Conservation (phyloP, 2,113 vertebrate species). For the Malurus cyaneus region DNA sequence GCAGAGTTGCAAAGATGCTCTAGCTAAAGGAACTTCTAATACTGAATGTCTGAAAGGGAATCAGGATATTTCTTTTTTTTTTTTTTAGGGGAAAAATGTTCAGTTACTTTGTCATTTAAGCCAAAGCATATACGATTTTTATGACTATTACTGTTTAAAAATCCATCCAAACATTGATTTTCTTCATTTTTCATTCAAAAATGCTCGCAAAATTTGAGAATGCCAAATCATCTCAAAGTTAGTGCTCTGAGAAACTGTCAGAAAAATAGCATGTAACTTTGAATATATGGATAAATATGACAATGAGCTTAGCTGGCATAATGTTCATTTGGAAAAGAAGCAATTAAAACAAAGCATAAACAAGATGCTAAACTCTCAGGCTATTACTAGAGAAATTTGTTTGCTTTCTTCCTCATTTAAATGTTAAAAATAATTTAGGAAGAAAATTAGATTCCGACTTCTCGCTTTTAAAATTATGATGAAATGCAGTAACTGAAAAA, state of each 20-base stretch:
- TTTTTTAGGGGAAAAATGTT: neutral
- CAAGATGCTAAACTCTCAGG: neutral
- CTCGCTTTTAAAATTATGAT: neutral
- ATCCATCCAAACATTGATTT: neutral
- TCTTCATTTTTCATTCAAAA: neutral
- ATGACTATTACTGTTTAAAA: neutral
- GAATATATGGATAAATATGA: neutral
- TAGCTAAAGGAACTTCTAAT: neutral
- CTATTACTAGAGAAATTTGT: neutral
- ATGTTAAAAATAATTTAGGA: neutral
- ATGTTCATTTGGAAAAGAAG: neutral
- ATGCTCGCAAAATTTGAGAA: neutral
- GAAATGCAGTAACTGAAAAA: conserved; percentile 5
- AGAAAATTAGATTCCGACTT: neutral
- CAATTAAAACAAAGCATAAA: neutral
- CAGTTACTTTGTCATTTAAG: neutral
- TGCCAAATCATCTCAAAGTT: neutral
- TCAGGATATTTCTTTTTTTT: neutral
- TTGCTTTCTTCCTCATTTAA: neutral
- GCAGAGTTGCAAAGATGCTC: neutral
- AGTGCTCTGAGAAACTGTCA: neutral
- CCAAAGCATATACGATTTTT: neutral
- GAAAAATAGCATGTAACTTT: neutral
- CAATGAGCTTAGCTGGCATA: neutral
- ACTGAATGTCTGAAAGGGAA: neutral